Evolutionary conservation across 2,113 vertebrate genomes (phyloP).

Genomic region (Cichladusa arquata): DNA sequence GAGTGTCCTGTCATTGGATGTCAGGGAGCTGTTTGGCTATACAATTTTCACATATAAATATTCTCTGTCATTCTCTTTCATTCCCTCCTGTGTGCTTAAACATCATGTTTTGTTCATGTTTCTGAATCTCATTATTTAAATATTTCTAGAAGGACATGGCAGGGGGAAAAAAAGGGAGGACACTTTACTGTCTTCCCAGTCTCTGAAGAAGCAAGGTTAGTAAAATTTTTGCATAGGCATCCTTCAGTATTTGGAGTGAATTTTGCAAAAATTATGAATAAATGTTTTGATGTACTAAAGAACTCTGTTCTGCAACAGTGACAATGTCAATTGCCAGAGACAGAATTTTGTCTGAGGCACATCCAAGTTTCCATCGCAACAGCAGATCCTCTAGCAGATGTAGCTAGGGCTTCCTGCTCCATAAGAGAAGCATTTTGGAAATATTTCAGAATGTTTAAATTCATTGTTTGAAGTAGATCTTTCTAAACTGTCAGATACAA

Average conservation of each 20-base stretch:
- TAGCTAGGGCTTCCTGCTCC: not conserved
- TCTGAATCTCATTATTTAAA: not conserved
- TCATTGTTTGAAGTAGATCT: not conserved
- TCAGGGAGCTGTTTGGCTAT: not conserved
- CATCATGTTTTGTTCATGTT: not conserved
- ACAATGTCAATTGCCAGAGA: not conserved
- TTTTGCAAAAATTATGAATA: not conserved
- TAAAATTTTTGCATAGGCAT: not conserved
- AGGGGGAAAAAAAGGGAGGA: accelerated
- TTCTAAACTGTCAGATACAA: not conserved
- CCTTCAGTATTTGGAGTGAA: not conserved
- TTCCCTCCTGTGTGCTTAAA: not conserved
- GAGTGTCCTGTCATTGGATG: not conserved
- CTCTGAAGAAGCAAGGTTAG: not conserved
- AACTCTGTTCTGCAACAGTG: not conserved
- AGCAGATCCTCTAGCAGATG: not conserved
- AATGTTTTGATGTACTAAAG: not conserved
- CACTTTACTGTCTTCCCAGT: not conserved
- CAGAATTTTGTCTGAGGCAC: not conserved
- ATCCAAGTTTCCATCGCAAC: not conserved
- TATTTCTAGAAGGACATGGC: not conserved
- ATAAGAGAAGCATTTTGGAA: not conserved
- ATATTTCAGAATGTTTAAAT: not conserved
- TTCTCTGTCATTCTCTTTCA: not conserved
- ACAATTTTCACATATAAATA: not conserved